These are phyloP conservation scores for Rhamphomyia laevipes DNA, from an alignment of 2,888 invertebrate genomes.

Conservation along the genomic window DNA sequence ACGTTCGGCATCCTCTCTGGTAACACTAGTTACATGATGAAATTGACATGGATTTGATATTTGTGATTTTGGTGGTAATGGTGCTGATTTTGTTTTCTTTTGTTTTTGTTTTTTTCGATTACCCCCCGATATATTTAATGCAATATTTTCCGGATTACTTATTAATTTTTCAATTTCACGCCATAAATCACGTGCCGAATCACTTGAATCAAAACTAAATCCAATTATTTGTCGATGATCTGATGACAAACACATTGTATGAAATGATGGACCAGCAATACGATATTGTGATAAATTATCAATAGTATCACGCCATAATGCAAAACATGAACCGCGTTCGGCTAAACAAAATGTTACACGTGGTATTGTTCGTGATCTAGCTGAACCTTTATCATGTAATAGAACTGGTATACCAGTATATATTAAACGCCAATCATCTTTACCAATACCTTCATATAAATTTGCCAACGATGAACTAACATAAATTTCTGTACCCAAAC, in stretches of 20 bases:
- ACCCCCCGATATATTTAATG: conserved; percentile 54
- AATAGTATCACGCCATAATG: conserved; percentile 68
- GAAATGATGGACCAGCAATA: conserved; percentile 59
- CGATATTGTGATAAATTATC: conserved; percentile 67
- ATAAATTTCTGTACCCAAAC: conserved; percentile 65
- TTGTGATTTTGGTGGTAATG: conserved; percentile 63
- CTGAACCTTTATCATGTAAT: conserved; percentile 64
- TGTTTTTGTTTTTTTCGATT: conserved; percentile 45
- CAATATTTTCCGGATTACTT: conserved; percentile 66
- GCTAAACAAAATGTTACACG: conserved; percentile 60
- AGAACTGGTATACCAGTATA: conserved; percentile 71
- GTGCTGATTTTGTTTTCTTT: conserved; percentile 43
- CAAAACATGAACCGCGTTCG: conserved; percentile 69
- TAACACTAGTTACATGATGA: conserved; percentile 69
- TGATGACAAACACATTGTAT: conserved; percentile 65
- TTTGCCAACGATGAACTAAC: conserved; percentile 67
- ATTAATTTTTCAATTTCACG: conserved; percentile 55
- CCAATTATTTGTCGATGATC: conserved; percentile 68
- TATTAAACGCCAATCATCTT: conserved; percentile 56
- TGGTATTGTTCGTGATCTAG: conserved; percentile 52
- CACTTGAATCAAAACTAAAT: conserved; percentile 64
- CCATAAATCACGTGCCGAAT: conserved; percentile 60
- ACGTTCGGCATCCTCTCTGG: conserved; percentile 50
- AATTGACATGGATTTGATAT: conserved; percentile 78
- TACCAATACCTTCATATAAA: conserved; percentile 49